Evolutionary conservation across 2,113 vertebrate species (phyloP), one percentile per base, ranked within the genome.

Genomic region (Tichodroma muraria): DNA sequence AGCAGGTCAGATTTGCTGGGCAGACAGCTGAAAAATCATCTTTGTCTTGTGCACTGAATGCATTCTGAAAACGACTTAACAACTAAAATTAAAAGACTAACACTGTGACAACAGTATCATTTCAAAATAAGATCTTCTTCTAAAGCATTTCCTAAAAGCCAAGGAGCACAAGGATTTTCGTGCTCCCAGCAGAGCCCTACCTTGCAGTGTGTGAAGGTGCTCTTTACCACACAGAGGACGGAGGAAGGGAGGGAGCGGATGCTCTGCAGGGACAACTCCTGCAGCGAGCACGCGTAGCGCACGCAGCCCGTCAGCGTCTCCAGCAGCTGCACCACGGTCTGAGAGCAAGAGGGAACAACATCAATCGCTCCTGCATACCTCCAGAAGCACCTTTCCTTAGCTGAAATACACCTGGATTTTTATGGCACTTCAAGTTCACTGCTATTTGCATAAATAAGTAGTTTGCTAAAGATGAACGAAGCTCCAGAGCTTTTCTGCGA

Each of bases 161-260:
- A 53, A 13, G 22, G 44, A 49, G 35, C 6, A 1, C 5, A 13
- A 37, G 45, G 54, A 9, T 16, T 28, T 8, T 8, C 12, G 19
- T 63, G 30, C 57, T 30, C 4, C 15, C 72, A 71, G 25, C 25
- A 40, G 23, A 49, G 59, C 28, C 97, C 76, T 59, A 99, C 99
- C 98, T 98, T 99, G 96, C 99, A 99, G 95, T 99, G 99, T 37
- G 97, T 97, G 94, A 99, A 99, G 1, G 98, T 98, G 94, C 97
- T 98, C 96, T 97, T 99, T 24, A 99, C 93, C 30, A 99, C 72
- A 12, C 98, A 97, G n/a, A 99, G 98, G 54, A 99, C 82, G 2
- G 98, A 98, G 42, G 97, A 78, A 0, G 99, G 99, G 12, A 99
- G 98, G 35, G 98, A 99, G 64, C 97, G 98, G 79, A 99, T 96